Conservation (phyloP, 2,888 invertebrate genomes). For the Busseola fusca region DNA sequence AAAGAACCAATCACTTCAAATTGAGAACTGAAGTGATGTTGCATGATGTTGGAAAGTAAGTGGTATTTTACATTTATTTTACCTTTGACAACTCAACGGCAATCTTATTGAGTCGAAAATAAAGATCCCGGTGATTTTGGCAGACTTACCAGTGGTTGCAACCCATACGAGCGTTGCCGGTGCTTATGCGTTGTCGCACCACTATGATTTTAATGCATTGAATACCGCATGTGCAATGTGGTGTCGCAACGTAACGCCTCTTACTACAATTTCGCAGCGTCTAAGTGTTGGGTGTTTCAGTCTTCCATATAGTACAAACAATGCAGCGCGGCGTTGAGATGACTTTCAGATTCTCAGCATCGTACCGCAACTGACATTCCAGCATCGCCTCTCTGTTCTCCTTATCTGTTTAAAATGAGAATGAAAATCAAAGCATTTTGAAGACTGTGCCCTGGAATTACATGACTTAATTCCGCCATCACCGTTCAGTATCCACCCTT, state of each 20-base stretch:
- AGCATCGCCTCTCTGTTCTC: neutral
- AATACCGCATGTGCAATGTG: neutral
- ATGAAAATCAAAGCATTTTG: too few species aligned
- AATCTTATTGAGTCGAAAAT: neutral
- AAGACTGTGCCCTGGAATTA: too few species aligned
- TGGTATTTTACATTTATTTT: neutral
- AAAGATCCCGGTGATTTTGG: neutral
- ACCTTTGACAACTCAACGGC: neutral
- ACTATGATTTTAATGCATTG: neutral
- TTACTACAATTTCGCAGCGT: neutral
- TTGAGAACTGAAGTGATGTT: conserved; percentile 62
- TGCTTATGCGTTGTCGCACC: neutral
- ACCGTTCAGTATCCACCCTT: too few species aligned
- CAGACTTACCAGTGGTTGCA: neutral
- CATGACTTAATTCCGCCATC: too few species aligned
- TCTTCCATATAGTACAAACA: neutral
- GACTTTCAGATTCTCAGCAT: neutral
- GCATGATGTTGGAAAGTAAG: conserved; percentile 74
- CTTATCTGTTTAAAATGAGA: too few species aligned
- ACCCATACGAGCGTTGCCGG: neutral
- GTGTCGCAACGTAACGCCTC: neutral
- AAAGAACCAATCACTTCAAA: conserved; percentile 72
- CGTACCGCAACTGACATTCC: neutral
- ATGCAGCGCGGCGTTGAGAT: neutral
- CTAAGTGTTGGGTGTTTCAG: neutral